Evolutionary conservation across 2,888 invertebrate genomes (phyloP).

Genomic region (Carcina quercana): DNA sequence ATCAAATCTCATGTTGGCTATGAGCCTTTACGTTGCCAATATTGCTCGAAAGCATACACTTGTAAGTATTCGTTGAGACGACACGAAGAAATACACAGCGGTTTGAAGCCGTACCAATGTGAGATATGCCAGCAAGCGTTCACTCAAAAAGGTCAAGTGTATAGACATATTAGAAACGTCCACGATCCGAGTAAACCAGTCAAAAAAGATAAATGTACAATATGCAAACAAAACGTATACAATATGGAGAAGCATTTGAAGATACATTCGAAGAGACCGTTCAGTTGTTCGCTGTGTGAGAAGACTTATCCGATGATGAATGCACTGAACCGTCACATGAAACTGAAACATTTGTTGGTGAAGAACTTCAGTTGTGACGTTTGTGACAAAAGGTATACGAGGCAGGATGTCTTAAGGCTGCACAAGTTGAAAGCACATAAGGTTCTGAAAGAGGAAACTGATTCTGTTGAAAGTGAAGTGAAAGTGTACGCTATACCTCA

Average conservation of each 20-base stretch:
- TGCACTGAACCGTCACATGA: slow-evolving; percentile 23
- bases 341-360: slow-evolving; percentile 8
- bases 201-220: slow-evolving; percentile 16
- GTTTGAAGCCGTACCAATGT: slow-evolving; percentile 7
- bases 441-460: neutral
- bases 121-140: slow-evolving; percentile 11
- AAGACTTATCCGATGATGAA: slow-evolving; percentile 19
- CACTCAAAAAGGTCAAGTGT: slow-evolving; percentile 9
- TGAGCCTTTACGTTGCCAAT: slow-evolving; percentile 13
- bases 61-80: slow-evolving; percentile 18
- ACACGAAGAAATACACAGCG: slow-evolving; percentile 17
- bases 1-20: slow-evolving; percentile 7
- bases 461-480: too few relatives aligned
- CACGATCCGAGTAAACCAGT: slow-evolving; percentile 7
- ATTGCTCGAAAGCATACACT: slow-evolving; percentile 17
- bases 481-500: too few relatives aligned
- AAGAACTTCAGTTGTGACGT: slow-evolving; percentile 10
- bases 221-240: slow-evolving; percentile 22
- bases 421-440: slow-evolving; percentile 4
- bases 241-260: slow-evolving; percentile 23
- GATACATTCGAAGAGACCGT: slow-evolving; percentile 18
- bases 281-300: slow-evolving; percentile 10
- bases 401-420: slow-evolving; percentile 5
- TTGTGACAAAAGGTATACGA: slow-evolving; percentile 14
- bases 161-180: slow-evolving; percentile 8